phyloP scores from a whole-genome alignment of 2,888 invertebrate species.

The Steromphala cineraria region DNA sequence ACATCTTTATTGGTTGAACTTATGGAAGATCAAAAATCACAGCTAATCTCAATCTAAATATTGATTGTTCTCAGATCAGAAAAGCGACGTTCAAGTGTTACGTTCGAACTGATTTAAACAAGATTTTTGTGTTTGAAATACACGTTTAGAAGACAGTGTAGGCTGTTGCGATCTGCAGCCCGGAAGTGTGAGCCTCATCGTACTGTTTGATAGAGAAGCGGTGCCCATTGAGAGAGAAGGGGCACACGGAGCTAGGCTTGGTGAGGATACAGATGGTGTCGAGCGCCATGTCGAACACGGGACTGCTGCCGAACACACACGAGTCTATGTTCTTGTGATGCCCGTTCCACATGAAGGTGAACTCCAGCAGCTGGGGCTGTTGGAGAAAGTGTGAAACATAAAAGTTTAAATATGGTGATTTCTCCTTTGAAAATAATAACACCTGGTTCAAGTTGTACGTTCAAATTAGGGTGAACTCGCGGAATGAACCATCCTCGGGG shows the following conservation, averaged over 20 bases:
- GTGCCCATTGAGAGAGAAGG: constrained; percentile 83
- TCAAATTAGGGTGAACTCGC: no score
- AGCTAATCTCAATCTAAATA: no score
- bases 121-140: not conserved
- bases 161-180: constrained; percentile 50
- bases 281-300: constrained; percentile 91
- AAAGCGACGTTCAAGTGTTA: not conserved
- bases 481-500: no score
- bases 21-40: no score
- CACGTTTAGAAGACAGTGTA: constrained; percentile 38
- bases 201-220: constrained; percentile 84
- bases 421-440: no score
- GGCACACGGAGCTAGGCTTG: constrained; percentile 85
- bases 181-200: constrained; percentile 47
- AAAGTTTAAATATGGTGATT: no score
- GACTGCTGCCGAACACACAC: constrained; percentile 79
- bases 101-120: no score
- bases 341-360: constrained; percentile 55
- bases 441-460: no score
- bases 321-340: constrained; percentile 53
- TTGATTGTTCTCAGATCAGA: no score
- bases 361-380: constrained; percentile 48
- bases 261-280: constrained; percentile 91
- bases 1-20: no score
- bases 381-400: constrained; percentile 18